Evolutionary conservation across 2,797 vertebrate genomes (phyloP).

Genomic region (Anguilla anguilla): DNA sequence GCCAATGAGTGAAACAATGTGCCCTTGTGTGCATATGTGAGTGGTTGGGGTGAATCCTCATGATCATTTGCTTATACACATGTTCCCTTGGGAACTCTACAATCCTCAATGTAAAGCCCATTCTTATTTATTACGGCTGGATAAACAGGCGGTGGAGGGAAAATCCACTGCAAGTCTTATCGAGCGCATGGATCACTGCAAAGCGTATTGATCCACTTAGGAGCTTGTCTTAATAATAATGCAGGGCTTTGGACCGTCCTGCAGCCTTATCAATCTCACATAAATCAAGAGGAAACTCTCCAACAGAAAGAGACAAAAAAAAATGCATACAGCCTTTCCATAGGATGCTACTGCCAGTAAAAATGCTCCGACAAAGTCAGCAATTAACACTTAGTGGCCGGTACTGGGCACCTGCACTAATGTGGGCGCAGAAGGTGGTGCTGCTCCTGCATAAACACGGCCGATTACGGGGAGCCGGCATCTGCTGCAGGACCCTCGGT

Average conservation of each 20-base stretch:
- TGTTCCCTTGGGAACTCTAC: neutral
- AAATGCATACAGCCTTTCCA: neutral
- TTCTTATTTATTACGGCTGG: neutral
- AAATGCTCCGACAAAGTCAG: neutral
- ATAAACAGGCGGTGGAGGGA: neutral
- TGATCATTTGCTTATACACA: neutral
- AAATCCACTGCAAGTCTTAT: neutral
- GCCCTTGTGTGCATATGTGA: neutral
- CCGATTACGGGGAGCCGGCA: constrained; percentile 1
- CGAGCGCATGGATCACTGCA: neutral
- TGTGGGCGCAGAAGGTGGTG: neutral
- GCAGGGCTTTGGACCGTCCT: neutral
- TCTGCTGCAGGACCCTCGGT: neutral
- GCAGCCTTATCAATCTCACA: neutral
- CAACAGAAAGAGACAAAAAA: neutral
- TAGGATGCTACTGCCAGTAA: neutral
- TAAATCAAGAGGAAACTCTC: neutral
- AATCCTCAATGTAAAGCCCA: neutral
- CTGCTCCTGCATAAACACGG: neutral
- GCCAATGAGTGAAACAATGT: neutral
- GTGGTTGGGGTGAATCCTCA: neutral
- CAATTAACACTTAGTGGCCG: neutral
- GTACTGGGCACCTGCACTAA: neutral
- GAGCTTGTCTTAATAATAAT: constrained; percentile 11
- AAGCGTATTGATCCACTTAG: neutral